A percentile compares a stretch with the other conserved stretches of the same genome.
These are phyloP conservation scores for Eupithecia centaureata DNA, from an alignment of 2,888 invertebrate genomes.

Conservation along the genomic window DNA sequence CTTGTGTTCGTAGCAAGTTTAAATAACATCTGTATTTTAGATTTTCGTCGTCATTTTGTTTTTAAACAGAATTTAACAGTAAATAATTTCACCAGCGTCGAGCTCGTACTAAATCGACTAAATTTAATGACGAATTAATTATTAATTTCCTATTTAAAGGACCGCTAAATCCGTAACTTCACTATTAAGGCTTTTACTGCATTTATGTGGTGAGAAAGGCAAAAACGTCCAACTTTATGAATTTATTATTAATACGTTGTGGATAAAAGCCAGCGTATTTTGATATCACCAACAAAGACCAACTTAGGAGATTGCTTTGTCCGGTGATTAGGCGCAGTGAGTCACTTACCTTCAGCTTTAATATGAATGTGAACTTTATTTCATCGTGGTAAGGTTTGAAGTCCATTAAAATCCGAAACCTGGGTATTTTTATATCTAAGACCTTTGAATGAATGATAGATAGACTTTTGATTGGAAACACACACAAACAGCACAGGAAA, in stretches of 20 bases:
- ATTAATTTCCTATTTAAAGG: too few relatives aligned
- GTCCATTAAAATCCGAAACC: neutral
- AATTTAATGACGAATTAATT: too few relatives aligned
- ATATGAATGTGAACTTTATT: neutral
- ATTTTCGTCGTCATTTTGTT: neutral
- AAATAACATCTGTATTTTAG: neutral
- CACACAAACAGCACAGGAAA: too few relatives aligned
- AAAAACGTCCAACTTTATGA: neutral
- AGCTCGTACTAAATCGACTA: too few relatives aligned
- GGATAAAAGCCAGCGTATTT: slow-evolving; percentile 8
- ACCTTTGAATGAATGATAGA: too few relatives aligned
- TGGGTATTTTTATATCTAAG: neutral
- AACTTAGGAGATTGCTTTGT: slow-evolving; percentile 28
- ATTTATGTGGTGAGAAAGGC: neutral
- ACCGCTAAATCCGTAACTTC: too few relatives aligned
- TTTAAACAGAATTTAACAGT: neutral
- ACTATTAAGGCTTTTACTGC: too few relatives aligned
- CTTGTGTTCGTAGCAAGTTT: neutral
- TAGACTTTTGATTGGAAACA: too few relatives aligned
- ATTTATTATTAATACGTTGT: slow-evolving; percentile 10
- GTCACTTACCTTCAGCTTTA: neutral
- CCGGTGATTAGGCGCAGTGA: slow-evolving; percentile 27
- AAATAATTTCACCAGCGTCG: neutral
- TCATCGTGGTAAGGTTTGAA: neutral
- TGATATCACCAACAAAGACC: slow-evolving; percentile 22